Evolutionary conservation across 2,113 vertebrate species (phyloP).

Genomic region (Centropus unirufus): DNA sequence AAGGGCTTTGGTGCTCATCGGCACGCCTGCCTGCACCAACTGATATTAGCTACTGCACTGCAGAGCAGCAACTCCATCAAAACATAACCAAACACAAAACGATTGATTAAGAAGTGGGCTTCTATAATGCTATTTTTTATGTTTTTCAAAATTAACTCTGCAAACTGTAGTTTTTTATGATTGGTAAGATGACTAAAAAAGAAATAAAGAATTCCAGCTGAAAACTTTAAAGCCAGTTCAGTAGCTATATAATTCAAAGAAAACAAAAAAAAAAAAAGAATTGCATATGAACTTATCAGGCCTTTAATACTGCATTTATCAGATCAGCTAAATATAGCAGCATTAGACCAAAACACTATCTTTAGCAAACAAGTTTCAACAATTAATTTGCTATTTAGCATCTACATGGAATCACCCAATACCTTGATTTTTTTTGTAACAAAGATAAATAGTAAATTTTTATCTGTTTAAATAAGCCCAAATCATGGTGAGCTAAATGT

Average conservation of each 20-base stretch:
- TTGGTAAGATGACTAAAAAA: background rate
- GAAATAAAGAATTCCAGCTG: background rate
- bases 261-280: background rate
- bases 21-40: background rate
- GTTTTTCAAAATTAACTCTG: constrained; percentile 18
- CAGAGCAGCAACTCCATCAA: background rate
- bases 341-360: background rate
- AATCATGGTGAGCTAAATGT: background rate
- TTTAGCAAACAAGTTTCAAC: background rate
- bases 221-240: constrained; percentile 11
- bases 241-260: background rate
- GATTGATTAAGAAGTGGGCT: background rate
- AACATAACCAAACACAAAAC: background rate
- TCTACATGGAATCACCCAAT: background rate
- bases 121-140: background rate
- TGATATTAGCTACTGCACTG: background rate
- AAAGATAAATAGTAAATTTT: background rate
- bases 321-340: background rate
- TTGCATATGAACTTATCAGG: background rate
- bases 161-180: background rate
- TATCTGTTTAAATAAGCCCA: background rate
- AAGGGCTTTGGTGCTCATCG: background rate
- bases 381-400: background rate
- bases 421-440: background rate
- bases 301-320: background rate